Evolutionary conservation across 37 sponge, comb jelly and placozoan genomes (phyloP).

Genomic region (Halichondria panicea): DNA sequence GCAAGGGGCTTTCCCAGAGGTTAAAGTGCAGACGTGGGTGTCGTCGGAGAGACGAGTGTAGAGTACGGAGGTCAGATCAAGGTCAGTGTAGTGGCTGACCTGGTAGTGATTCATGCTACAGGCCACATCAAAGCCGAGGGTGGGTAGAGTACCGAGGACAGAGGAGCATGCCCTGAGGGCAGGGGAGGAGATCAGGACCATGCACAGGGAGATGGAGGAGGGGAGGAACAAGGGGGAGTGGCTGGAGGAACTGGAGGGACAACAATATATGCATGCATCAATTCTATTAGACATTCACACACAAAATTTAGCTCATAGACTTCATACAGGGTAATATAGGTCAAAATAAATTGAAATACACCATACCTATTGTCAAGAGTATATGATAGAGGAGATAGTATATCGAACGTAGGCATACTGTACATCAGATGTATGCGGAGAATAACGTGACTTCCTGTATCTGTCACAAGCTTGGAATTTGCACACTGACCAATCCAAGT

Average conservation of each 20-base stretch:
- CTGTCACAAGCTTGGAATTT: too few species aligned
- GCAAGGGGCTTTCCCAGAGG: neutral
- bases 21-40: neutral
- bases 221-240: conserved; percentile 44
- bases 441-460: too few species aligned
- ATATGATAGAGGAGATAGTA: too few species aligned
- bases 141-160: conserved; percentile 63
- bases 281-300: too few species aligned
- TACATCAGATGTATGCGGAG: too few species aligned
- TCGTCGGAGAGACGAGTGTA: conserved; percentile 20
- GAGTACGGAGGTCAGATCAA: conserved; percentile 45
- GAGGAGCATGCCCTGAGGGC: conserved; percentile 39
- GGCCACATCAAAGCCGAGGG: conserved; percentile 69
- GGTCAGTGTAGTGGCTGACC: conserved; percentile 52
- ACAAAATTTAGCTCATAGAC: too few species aligned
- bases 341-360: neutral
- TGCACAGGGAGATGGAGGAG: conserved; percentile 5
- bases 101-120: conserved; percentile 71
- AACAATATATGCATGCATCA: neutral
- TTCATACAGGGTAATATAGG: neutral
- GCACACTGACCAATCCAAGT: too few species aligned
- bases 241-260: too few species aligned
- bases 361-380: too few species aligned
- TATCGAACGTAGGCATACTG: too few species aligned
- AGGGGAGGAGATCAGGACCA: conserved; percentile 49